These are phyloP conservation scores for Rhincodon typus DNA, from an alignment of 2,797 vertebrate genomes.

Conservation along the genomic window DNA sequence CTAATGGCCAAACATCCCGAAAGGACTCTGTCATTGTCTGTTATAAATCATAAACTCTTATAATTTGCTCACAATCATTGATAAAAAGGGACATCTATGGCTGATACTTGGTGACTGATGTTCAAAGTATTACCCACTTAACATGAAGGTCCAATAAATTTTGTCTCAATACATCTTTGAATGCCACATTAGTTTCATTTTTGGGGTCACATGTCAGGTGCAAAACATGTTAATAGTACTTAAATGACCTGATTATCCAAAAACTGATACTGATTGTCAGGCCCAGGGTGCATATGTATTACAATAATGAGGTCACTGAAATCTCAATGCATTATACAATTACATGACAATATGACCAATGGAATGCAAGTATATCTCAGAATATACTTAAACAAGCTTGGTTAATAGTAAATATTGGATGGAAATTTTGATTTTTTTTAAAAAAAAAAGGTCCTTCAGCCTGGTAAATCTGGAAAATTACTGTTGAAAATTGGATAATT, in stretches of 20 bases:
- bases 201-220: not conserved
- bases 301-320: not conserved
- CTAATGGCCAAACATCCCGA: not conserved
- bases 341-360: not conserved
- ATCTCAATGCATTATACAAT: not conserved
- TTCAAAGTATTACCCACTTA: not conserved
- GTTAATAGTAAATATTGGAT: not conserved
- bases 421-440: not conserved
- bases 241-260: not conserved
- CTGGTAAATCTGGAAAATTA: not conserved
- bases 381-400: no score
- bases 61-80: not conserved
- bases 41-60: not conserved
- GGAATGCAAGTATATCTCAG: not conserved
- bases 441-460: not conserved
- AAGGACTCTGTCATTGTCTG: not conserved
- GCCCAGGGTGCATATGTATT: no score
- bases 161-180: not conserved
- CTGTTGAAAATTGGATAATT: not conserved
- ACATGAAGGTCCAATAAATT: not conserved
- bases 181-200: not conserved
- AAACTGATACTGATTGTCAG: not conserved
- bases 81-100: not conserved
- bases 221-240: not conserved
- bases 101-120: not conserved